Evolutionary conservation across 1,140 invertebrate genomes (phyloP).

Genomic region (Drosophila dunni): DNA sequence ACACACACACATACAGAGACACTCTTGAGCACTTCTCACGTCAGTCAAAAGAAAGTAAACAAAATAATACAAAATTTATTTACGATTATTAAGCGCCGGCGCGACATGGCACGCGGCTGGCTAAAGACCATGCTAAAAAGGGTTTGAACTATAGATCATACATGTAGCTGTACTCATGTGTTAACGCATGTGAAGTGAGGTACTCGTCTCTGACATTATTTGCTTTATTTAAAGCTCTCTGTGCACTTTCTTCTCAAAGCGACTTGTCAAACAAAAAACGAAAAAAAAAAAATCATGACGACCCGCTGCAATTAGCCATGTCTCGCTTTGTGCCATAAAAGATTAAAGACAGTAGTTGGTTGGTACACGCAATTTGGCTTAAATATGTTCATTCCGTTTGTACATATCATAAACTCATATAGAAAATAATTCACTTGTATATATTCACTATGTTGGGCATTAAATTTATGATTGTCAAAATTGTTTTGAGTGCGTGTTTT

Average conservation of each 20-base stretch:
- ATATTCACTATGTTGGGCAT: constrained; percentile 31
- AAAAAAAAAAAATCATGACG: constrained; percentile 61
- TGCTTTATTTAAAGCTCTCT: constrained; percentile 62
- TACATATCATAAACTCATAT: constrained; percentile 13
- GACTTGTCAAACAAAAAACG: constrained; percentile 8
- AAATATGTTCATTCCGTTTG: constrained; percentile 17
- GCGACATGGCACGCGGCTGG: constrained; percentile 65
- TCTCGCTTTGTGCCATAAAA: constrained; percentile 60
- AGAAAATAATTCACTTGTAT: constrained; percentile 52
- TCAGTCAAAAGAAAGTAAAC: constrained; percentile 75
- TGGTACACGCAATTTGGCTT: constrained; percentile 67
- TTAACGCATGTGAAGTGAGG: constrained; percentile 3
- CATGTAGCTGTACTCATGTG: background rate
- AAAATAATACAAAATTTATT: constrained; percentile 70
- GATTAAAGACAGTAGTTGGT: constrained; percentile 49
- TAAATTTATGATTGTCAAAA: constrained; percentile 56
- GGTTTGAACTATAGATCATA: constrained; percentile 32
- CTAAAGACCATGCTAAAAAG: constrained; percentile 54
- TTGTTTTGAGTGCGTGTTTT: constrained; percentile 26
- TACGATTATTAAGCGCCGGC: constrained; percentile 59
- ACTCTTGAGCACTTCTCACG: constrained; percentile 37
- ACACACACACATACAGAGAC: constrained; percentile 1
- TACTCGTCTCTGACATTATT: constrained; percentile 64
- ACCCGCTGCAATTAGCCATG: constrained; percentile 60
- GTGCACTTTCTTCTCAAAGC: constrained; percentile 71